Conservation (phyloP, 2,888 invertebrate genomes). For the Cataglyphis rosenhaueri region DNA sequence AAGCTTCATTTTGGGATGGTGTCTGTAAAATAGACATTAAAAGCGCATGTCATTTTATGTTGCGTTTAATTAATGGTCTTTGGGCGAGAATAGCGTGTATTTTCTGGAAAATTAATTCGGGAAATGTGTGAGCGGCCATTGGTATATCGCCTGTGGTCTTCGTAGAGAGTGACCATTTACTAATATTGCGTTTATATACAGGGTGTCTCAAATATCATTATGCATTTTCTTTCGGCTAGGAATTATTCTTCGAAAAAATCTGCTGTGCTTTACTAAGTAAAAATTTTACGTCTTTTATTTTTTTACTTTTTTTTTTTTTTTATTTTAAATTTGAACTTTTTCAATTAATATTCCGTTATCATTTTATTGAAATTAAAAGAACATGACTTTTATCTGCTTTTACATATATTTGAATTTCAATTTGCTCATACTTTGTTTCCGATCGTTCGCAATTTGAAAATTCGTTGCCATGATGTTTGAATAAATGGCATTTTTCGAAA, state of each 20-base stretch:
- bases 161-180: constrained; percentile 5
- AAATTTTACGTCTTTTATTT: not conserved
- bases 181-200: constrained; percentile 14
- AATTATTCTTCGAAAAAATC: not conserved
- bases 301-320: not conserved
- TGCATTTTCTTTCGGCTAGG: not conserved
- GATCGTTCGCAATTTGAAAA: not conserved
- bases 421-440: not conserved
- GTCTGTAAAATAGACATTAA: not conserved
- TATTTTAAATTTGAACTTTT: not conserved
- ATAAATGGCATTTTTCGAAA: not conserved
- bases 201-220: not conserved
- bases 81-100: constrained; percentile 10
- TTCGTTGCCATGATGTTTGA: not conserved
- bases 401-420: not conserved
- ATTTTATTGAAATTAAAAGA: not conserved
- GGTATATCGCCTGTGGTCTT: constrained; percentile 23
- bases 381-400: not conserved
- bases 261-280: not conserved
- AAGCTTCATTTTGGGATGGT: not conserved
- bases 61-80: constrained; percentile 26
- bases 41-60: constrained; percentile 13
- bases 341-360: not conserved
- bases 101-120: constrained; percentile 58
- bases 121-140: constrained; percentile 37